These are phyloP conservation scores for Hippocampus zosterae DNA, from an alignment of 2,113 vertebrate genomes.

Conservation along the genomic window DNA sequence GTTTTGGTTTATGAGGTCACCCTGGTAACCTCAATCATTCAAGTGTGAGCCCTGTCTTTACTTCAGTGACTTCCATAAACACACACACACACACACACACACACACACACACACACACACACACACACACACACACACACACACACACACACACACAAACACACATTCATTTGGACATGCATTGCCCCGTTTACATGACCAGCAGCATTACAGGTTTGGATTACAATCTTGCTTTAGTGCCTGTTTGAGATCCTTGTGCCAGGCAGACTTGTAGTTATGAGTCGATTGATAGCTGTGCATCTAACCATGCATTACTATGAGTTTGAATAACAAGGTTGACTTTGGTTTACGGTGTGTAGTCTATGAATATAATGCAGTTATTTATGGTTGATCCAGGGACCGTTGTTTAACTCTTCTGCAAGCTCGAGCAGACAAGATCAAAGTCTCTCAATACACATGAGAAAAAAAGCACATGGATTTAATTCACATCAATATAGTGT, in stretches of 20 bases:
- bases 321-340: conserved; percentile 33
- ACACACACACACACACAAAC: conserved; percentile 14
- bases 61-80: conserved; percentile 68
- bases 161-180: conserved; percentile 21
- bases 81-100: neutral
- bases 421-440: conserved; percentile 19
- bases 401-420: conserved; percentile 10
- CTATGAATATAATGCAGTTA: conserved; percentile 4
- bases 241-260: conserved; percentile 39
- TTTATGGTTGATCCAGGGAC: neutral
- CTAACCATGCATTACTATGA: conserved; percentile 46
- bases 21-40: conserved; percentile 78
- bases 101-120: no score
- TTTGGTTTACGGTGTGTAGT: conserved; percentile 15
- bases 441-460: conserved; percentile 15
- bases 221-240: conserved; percentile 45
- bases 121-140: conserved; percentile 42
- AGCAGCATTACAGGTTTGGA: conserved; percentile 48
- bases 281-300: conserved; percentile 43
- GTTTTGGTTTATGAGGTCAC: conserved; percentile 80
- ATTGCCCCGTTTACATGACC: conserved; percentile 29
- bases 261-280: conserved; percentile 38
- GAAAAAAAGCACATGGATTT: conserved; percentile 27
- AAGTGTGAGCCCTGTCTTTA: conserved; percentile 73
- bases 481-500: conserved; percentile 41